Evolutionary conservation across 2,113 vertebrate species (phyloP).

Genomic region (Nyctereutes procyonoides): DNA sequence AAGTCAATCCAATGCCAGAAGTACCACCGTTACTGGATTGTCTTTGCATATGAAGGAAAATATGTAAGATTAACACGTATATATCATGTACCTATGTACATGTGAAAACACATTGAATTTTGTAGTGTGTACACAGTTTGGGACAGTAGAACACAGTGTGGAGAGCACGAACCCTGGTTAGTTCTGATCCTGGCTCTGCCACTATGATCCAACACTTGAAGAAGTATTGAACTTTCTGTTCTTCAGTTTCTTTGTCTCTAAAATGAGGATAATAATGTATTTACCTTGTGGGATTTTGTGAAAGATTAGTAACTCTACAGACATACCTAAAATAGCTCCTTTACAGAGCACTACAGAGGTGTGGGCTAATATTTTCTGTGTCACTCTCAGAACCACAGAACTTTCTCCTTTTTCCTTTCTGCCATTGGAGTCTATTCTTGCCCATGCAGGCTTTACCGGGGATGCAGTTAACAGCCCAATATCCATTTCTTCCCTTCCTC

Average conservation of each 20-base stretch:
- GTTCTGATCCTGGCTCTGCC: not conserved
- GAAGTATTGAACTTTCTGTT: not conserved
- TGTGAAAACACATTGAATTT: not conserved
- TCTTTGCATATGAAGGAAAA: not conserved
- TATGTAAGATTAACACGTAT: not conserved
- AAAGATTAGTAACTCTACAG: not conserved
- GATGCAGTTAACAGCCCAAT: not conserved
- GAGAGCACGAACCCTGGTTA: not conserved
- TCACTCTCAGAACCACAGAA: not conserved
- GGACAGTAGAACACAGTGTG: not conserved
- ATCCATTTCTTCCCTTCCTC: not conserved
- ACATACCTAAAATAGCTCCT: not conserved
- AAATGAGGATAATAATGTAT: not conserved
- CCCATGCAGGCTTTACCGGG: not conserved
- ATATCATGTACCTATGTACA: fast-evolving
- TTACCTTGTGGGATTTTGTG: not conserved
- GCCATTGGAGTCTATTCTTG: not conserved
- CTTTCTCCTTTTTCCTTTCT: not conserved
- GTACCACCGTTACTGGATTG: not conserved
- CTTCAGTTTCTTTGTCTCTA: not conserved
- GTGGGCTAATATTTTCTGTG: not conserved
- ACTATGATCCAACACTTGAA: not conserved
- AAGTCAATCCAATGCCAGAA: not conserved
- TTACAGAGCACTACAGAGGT: not conserved
- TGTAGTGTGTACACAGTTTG: fast-evolving